A percentile compares a stretch with the other conserved stretches of the same genome.
Evolutionary conservation across 2,113 vertebrate species (phyloP).

Genomic region (Ranitomeya imitator): DNA sequence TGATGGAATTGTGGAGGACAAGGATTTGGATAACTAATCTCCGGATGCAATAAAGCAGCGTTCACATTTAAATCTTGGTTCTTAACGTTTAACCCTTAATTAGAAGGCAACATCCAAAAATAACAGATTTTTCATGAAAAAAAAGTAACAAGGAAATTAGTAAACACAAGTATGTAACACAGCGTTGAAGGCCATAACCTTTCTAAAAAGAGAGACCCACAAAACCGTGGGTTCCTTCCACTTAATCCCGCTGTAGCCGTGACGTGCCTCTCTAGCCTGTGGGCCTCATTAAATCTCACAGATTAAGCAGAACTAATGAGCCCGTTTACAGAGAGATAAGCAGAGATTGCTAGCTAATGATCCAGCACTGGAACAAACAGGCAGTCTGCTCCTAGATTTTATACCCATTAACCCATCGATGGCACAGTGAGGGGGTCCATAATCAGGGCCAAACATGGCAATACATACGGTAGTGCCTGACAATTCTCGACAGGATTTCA

Average conservation of each 20-base stretch:
- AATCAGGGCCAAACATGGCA: not conserved
- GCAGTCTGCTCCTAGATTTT: slow-evolving; percentile 5
- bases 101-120: not conserved
- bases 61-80: not conserved
- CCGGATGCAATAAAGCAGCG: not conserved
- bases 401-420: slow-evolving; percentile 24
- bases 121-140: not conserved
- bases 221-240: not conserved
- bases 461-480: not conserved
- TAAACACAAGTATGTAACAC: not conserved
- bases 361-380: slow-evolving; percentile 35
- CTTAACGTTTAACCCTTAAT: not conserved
- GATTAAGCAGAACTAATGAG: slow-evolving; percentile 57
- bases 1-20: not conserved
- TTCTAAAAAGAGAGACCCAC: not conserved
- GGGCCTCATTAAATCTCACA: slow-evolving; percentile 51
- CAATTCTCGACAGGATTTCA: not conserved
- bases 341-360: slow-evolving; percentile 46
- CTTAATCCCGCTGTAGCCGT: slow-evolving; percentile 7
- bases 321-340: slow-evolving; percentile 39
- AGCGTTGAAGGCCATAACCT: too few species aligned
- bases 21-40: not conserved
- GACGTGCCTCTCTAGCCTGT: slow-evolving; percentile 26
- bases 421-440: not conserved
- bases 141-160: not conserved